Conservation (phyloP, 2,113 vertebrate genomes). For the Ellobius talpinus region DNA sequence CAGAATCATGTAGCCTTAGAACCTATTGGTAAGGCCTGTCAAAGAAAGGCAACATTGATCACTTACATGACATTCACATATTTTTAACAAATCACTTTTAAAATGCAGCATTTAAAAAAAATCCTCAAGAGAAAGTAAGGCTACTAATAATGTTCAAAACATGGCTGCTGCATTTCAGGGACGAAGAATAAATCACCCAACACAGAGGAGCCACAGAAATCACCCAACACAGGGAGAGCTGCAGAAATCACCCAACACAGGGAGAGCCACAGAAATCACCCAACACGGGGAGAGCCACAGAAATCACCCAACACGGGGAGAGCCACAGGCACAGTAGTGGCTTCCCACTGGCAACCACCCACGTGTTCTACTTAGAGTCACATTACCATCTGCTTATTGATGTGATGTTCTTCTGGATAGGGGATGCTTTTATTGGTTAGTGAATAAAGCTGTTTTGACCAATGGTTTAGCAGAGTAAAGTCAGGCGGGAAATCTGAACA, state of each 20-base stretch:
- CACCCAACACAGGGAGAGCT: too few species aligned
- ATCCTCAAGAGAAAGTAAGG: neutral
- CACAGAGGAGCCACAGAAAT: too few species aligned
- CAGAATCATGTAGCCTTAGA: neutral
- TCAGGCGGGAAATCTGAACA: too few species aligned
- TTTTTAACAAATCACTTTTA: conserved; percentile 32
- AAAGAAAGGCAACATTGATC: neutral
- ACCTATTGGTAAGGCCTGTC: neutral
- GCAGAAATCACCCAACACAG: too few species aligned
- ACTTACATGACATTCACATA: neutral
- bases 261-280: too few species aligned
- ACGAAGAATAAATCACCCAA: neutral
- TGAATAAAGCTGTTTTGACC: too few species aligned
- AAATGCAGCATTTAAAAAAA: conserved; percentile 24
- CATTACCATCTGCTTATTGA: neutral
- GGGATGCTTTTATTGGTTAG: too few species aligned
- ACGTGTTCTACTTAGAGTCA: neutral
- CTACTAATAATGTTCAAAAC: neutral
- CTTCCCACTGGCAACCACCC: neutral
- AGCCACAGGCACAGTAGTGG: neutral
- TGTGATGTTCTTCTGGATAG: too few species aligned
- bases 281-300: too few species aligned
- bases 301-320: too few species aligned
- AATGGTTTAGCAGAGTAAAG: too few species aligned
- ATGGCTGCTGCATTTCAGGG: conserved; percentile 7